These are phyloP conservation scores for Drosophila equinoxialis DNA, from an alignment of 1,140 invertebrate genomes.

Conservation along the genomic window DNA sequence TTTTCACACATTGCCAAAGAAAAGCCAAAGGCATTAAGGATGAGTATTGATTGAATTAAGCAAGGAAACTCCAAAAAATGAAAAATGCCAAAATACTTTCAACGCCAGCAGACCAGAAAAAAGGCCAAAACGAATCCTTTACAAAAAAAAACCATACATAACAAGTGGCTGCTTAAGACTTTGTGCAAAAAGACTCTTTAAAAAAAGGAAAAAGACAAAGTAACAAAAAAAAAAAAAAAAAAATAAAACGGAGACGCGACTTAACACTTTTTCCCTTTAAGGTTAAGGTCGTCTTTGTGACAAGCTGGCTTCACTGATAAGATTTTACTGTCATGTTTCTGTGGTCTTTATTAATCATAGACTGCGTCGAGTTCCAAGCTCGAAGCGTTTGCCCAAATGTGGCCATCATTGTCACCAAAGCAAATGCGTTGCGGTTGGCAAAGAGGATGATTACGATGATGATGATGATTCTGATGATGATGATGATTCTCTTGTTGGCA, in stretches of 20 bases:
- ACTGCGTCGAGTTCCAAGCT: slow-evolving; percentile 1
- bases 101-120: slow-evolving; percentile 72
- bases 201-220: slow-evolving; percentile 41
- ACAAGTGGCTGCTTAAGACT: slow-evolving; percentile 5
- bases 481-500: slow-evolving; percentile 10
- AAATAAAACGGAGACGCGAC: not conserved
- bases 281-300: slow-evolving; percentile 9
- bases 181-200: not conserved
- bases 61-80: slow-evolving; percentile 15
- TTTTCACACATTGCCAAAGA: slow-evolving; percentile 57
- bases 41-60: slow-evolving; percentile 62
- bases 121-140: slow-evolving; percentile 28
- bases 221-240: slow-evolving; percentile 22
- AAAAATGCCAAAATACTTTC: slow-evolving; percentile 57
- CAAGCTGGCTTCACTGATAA: slow-evolving; percentile 35
- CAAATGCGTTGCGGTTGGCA: not conserved
- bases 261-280: slow-evolving; percentile 2
- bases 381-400: slow-evolving; percentile 42
- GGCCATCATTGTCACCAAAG: slow-evolving; percentile 39
- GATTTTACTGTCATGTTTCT: slow-evolving; percentile 51
- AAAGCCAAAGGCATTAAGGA: slow-evolving; percentile 38
- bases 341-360: slow-evolving; percentile 51
- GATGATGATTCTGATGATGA: not conserved
- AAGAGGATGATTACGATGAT: not conserved
- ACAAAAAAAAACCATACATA: slow-evolving; percentile 3